These are phyloP conservation scores for Pangasius larnaudii DNA, from an alignment of 2,797 vertebrate genomes.

Conservation along the genomic window DNA sequence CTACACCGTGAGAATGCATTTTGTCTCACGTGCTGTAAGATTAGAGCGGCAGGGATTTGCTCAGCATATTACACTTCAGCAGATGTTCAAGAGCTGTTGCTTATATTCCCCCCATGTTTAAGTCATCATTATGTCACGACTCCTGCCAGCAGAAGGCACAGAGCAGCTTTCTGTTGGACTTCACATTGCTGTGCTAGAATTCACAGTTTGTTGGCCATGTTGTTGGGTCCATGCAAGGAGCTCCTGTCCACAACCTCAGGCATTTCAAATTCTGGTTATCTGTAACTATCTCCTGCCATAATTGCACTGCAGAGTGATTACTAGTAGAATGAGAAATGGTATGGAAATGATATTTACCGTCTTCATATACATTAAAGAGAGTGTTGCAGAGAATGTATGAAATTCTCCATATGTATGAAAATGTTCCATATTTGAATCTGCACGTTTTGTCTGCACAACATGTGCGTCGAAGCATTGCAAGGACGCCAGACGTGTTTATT, in stretches of 20 bases:
- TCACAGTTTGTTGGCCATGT: conserved; percentile 52
- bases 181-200: conserved; percentile 47
- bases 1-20: conserved; percentile 19
- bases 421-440: conserved; percentile 6
- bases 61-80: conserved; percentile 49
- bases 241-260: background rate
- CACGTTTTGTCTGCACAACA: background rate
- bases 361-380: background rate
- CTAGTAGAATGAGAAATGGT: background rate
- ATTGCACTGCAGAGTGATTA: background rate
- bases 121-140: conserved; percentile 36
- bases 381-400: background rate
- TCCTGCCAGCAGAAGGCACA: conserved; percentile 29
- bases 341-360: background rate
- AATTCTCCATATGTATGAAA: background rate
- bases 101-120: conserved; percentile 44
- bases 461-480: background rate
- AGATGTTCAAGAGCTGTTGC: conserved; percentile 52
- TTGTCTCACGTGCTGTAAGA: conserved; percentile 44
- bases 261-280: background rate
- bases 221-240: background rate
- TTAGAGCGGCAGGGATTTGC: conserved; percentile 48
- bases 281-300: background rate
- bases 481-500: conserved; percentile 28
- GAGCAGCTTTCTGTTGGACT: conserved; percentile 23